Base-by-base conservation (phyloP, 2,113 vertebrate genomes). In the Empidonax traillii region DNA sequence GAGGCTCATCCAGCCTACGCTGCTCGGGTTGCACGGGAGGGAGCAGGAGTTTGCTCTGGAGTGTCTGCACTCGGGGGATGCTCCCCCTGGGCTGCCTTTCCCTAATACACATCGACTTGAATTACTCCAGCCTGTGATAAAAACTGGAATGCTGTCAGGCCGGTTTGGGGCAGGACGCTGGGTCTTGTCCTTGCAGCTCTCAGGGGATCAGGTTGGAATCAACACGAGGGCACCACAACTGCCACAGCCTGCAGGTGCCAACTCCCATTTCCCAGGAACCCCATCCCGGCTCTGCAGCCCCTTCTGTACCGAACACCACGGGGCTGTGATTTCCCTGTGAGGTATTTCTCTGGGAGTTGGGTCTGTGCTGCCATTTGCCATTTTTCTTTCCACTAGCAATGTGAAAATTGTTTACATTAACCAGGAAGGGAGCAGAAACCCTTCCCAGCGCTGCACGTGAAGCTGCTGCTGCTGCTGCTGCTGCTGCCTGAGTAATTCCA, bases 401-500 rank as follows among this genome's bases (percentile, higher is more conserved):
- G 71, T 17, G 23, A 58, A 76, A 62, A 86, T 58, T 30, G 14
- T 69, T 85, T 37, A 47, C 8, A 21, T 58, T 61, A n/a, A 46
- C 12, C 63, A 53, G 59, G 71, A 46, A 68, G 4, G 44, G 61
- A 37, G 75, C 55, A 53, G 68, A 69, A 69, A n/a, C n/a, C 55
- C 47, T 73, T 25, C 6, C 6, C 56, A 10, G 80, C 17, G 76
- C 93, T 37, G 85, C 86, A n/a, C 37, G 73, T 1, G 65, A 12
- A 55, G 79, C 90, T 67, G 69, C 80, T 41, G 39, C 39, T 41
- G 39, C 35, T 35, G 35, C 35, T 72, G 72, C 61, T 30, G 71
- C 31, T 49, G 71, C 78, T 62, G 92, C 87, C 80, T 77, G 94
- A 86, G 11, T 58, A 74, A 93, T 77, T 88, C 84, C 92, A 95